phyloP scores from a whole-genome alignment of 23 tunicate species.

The Halocynthia aurantium region DNA sequence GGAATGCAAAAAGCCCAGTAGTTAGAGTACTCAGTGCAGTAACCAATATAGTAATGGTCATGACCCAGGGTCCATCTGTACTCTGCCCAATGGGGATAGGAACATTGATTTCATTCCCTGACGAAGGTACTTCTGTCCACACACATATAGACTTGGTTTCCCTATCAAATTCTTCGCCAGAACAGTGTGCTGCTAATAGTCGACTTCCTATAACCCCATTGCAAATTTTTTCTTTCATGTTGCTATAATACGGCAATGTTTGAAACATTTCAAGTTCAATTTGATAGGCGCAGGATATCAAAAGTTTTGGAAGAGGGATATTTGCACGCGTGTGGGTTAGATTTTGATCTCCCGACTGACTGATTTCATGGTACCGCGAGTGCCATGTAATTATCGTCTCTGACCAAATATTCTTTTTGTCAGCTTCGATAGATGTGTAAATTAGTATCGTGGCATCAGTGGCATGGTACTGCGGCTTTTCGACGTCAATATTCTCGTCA shows the following conservation, averaged over 20 bases:
- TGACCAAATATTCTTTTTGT: background rate
- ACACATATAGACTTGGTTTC: background rate
- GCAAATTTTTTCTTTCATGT: constrained; percentile 3
- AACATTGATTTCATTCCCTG: background rate
- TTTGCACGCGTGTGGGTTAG: background rate
- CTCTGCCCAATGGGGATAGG: constrained; percentile 14
- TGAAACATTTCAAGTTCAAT: background rate
- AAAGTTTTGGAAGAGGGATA: constrained; percentile 14
- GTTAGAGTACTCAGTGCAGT: constrained; percentile 5
- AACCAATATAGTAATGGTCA: background rate
- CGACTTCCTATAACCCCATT: background rate
- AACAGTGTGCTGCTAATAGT: background rate
- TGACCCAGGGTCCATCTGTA: background rate
- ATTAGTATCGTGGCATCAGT: background rate
- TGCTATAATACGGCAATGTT: background rate
- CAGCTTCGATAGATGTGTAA: background rate
- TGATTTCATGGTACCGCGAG: constrained; percentile 19
- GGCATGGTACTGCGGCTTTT: constrained; percentile 6
- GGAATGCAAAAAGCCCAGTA: background rate
- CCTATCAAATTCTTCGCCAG: background rate
- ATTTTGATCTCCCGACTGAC: background rate
- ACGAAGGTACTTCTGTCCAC: background rate
- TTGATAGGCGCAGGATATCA: background rate
- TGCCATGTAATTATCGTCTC: constrained; percentile 14
- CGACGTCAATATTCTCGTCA: constrained; percentile 14